Evolutionary conservation across 2,888 invertebrate genomes (phyloP).

Genomic region (Pachliopta kotzebuea): DNA sequence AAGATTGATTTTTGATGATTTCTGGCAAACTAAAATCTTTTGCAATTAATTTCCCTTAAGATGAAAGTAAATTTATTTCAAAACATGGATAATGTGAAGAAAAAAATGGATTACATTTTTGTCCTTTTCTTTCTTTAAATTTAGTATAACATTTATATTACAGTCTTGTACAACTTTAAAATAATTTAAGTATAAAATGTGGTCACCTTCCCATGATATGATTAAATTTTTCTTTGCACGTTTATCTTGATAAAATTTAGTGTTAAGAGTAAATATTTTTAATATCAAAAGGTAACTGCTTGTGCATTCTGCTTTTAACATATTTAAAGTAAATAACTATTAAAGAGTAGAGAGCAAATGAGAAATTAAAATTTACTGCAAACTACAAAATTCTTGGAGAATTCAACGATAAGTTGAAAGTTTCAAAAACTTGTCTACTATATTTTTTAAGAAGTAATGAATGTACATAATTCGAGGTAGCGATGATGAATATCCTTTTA

Average conservation of each 20-base stretch:
- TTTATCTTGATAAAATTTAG: slow-evolving; percentile 46
- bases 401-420: not conserved
- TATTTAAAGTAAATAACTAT: not conserved
- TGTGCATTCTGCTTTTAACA: not conserved
- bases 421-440: not conserved
- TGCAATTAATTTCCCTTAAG: no score
- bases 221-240: slow-evolving; percentile 62
- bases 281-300: slow-evolving; percentile 26
- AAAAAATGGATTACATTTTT: not conserved
- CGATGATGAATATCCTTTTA: no score
- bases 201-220: slow-evolving; percentile 44
- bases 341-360: not conserved
- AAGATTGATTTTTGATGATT: no score
- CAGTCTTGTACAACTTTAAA: not conserved
- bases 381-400: not conserved
- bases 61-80: no score
- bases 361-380: not conserved
- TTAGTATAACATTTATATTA: no score
- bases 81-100: not conserved
- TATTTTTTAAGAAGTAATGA: not conserved
- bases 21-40: no score
- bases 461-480: not conserved
- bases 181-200: slow-evolving; percentile 6
- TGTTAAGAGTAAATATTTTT: slow-evolving; percentile 48
- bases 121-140: not conserved